A percentile compares a stretch with the other conserved stretches of the same genome.
phyloP scores from a whole-genome alignment of 2,113 vertebrate genomes.

The Xenus cinereus region DNA sequence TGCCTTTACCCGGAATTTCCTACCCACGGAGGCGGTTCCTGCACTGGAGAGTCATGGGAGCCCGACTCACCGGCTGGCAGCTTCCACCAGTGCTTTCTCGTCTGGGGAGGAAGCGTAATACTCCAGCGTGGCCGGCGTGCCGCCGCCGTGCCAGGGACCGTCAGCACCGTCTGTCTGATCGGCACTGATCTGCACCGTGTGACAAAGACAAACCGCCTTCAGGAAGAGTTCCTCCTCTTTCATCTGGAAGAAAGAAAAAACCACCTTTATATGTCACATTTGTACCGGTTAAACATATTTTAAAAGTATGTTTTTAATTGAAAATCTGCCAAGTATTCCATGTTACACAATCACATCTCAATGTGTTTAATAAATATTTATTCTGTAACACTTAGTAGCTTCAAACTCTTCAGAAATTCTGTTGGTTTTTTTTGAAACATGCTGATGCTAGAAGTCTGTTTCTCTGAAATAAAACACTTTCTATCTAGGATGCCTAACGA shows the following conservation, averaged over 20 bases:
- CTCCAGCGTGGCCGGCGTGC: constrained; percentile 81
- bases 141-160: constrained; percentile 80
- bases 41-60: background rate
- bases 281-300: background rate
- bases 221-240: constrained; percentile 90
- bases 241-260: constrained; percentile 69
- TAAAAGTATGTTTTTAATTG: background rate
- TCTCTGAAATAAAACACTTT: background rate
- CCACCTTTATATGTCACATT: background rate
- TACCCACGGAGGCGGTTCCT: background rate
- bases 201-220: constrained; percentile 94
- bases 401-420: background rate
- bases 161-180: constrained; percentile 84
- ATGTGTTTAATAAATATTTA: background rate
- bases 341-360: background rate
- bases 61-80: constrained; percentile 84
- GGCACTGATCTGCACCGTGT: constrained; percentile 94
- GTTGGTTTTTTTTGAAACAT: background rate
- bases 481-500: background rate
- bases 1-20: rapidly evolving
- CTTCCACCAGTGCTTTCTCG: constrained; percentile 96
- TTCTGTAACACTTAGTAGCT: background rate
- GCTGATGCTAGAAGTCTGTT: background rate
- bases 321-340: background rate
- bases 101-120: constrained; percentile 98